phyloP scores from a whole-genome alignment of 2,888 invertebrate species.

The Tinea semifulvella region DNA sequence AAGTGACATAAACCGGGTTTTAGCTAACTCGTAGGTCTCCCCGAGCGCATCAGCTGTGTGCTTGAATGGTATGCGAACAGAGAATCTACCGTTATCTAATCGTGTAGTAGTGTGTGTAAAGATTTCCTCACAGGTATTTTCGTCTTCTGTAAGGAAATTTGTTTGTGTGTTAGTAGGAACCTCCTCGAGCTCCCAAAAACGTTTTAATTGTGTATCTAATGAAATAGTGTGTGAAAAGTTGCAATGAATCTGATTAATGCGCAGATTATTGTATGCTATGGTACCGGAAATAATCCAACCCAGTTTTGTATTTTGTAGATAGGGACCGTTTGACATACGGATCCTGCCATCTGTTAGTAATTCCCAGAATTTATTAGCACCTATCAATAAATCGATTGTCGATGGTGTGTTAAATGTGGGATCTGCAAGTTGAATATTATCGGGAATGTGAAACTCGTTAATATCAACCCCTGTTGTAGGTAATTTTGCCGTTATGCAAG shows the following conservation, averaged over 20 bases:
- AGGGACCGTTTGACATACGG: conserved; percentile 19
- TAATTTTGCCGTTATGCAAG: conserved; percentile 10
- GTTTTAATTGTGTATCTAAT: conserved; percentile 15
- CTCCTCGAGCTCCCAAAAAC: conserved; percentile 21
- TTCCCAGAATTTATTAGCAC: conserved; percentile 21
- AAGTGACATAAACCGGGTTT: conserved; percentile 18
- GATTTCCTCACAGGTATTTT: conserved; percentile 19
- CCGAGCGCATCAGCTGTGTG: conserved; percentile 19
- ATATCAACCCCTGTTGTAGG: neutral
- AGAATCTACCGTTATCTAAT: conserved; percentile 19
- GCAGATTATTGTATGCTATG: conserved; percentile 5
- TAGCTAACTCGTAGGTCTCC: conserved; percentile 18
- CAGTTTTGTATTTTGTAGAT: conserved; percentile 19
- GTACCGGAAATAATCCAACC: conserved; percentile 21
- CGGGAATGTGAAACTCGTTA: neutral
- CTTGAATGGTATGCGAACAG: conserved; percentile 20
- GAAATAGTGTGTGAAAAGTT: conserved; percentile 17
- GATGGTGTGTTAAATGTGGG: conserved; percentile 18
- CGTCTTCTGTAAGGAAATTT: conserved; percentile 6
- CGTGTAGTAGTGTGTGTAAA: conserved; percentile 19
- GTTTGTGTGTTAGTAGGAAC: conserved; percentile 10
- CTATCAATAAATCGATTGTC: conserved; percentile 19
- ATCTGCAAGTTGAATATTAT: conserved; percentile 18
- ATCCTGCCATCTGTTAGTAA: conserved; percentile 18
- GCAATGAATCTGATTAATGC: conserved; percentile 16